Evolutionary conservation across 2,888 invertebrate genomes (phyloP).

Genomic region (Bembecia ichneumoniformis): DNA sequence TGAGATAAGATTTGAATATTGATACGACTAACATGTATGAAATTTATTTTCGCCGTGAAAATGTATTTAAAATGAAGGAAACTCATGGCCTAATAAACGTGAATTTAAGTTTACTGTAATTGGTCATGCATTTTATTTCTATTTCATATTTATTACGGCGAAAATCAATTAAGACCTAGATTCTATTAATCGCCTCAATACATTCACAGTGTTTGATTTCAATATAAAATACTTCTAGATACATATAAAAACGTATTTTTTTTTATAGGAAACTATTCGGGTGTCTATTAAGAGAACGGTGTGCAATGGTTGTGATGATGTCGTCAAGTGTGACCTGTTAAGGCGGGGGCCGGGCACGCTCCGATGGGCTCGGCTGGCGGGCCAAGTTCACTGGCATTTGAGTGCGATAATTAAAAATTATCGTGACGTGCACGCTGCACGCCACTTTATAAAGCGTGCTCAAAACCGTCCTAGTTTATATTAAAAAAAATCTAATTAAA

Average conservation of each 20-base stretch:
- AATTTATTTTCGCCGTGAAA: too few relatives aligned
- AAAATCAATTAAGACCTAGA: too few relatives aligned
- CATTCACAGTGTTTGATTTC: too few relatives aligned
- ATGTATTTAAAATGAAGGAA: too few relatives aligned
- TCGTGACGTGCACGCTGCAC: conserved; percentile 66
- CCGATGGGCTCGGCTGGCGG: conserved; percentile 50
- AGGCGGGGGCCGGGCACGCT: conserved; percentile 45
- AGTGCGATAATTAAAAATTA: conserved; percentile 71
- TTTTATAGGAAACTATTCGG: neutral
- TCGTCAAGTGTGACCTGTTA: conserved; percentile 62
- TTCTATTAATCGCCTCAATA: too few relatives aligned
- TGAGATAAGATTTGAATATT: too few relatives aligned
- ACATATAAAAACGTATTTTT: neutral
- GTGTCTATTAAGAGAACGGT: neutral
- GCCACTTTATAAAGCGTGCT: conserved; percentile 53
- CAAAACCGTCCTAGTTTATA: conserved; percentile 19
- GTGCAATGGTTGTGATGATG: conserved; percentile 9
- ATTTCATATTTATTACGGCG: too few relatives aligned
- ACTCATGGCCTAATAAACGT: too few relatives aligned
- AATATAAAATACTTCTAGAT: too few relatives aligned
- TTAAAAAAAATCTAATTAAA: neutral
- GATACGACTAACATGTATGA: too few relatives aligned
- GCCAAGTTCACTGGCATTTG: conserved; percentile 73
- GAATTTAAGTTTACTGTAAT: too few relatives aligned
- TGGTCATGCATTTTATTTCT: too few relatives aligned